Base-by-base conservation (phyloP, 2,888 invertebrate genomes). In the Adelphocoris suturalis region DNA sequence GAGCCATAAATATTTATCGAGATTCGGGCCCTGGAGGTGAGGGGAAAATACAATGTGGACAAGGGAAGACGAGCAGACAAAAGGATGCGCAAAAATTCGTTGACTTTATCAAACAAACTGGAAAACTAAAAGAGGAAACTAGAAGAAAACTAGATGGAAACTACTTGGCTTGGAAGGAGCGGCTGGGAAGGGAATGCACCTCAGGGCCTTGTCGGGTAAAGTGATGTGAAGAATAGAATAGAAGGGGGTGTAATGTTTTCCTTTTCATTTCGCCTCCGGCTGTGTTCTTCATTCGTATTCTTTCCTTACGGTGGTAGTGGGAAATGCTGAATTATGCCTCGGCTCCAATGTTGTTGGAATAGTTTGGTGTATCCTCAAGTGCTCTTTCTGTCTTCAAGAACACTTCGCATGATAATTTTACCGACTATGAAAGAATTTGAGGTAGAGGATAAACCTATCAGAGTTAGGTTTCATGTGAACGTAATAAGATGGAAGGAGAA, bases 1-100 rank as follows among this genome's bases (percentile, higher is more conserved):
- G 37, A 37, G 37, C 68, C 68, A 68, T 68, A 68, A 68, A 68
- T 68, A 68, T 68, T 68, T 68, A 68, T 68, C 68, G 68, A 19
- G 68, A 68, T 68, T 52, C 52, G 52, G 16, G 52, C 52, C 68
- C 68, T 12, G 68, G 13, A 12, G 68, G 23, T 12, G 4, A 23
- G 68, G 13, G 19, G 68, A 68, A 19, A 68, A 68, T 12, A 68
- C 23, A 68, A 23, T 68, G 68, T 68, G 68, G 9, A 19, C 19
- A 12, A 23, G 68, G 68, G 11, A 68, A 68, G 68, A 23, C 23
- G 68, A 23, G 23, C 68, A 68, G 68, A 68, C 68, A 68, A 68
- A 68, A 19, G 68, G 68, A 68, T 23, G 68, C 68, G 68, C 68
- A 23, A 68, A 68, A 68, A 68, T 68, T 68, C 23, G 68, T 68